These are phyloP conservation scores for Clarias gariepinus DNA, from an alignment of 2,113 vertebrate species.

Conservation along the genomic window DNA sequence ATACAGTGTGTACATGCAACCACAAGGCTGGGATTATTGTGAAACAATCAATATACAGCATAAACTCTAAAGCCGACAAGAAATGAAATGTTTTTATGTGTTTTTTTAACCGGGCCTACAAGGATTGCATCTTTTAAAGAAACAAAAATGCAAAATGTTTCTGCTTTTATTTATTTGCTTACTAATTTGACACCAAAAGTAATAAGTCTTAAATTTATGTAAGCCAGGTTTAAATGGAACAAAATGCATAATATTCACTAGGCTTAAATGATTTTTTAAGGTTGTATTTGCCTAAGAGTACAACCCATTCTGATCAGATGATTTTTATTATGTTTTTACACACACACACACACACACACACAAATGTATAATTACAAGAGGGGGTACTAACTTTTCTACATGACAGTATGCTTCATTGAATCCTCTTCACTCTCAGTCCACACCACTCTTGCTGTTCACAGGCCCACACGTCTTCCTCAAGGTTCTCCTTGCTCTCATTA, in stretches of 20 bases:
- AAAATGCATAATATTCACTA: not conserved
- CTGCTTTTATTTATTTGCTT: not conserved
- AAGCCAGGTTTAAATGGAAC: not conserved
- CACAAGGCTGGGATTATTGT: not conserved
- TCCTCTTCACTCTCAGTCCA: too few species aligned
- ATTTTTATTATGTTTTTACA: too few species aligned
- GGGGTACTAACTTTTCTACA: too few species aligned
- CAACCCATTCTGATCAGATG: too few species aligned
- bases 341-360: too few species aligned
- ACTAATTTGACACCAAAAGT: not conserved
- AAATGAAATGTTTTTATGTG: not conserved
- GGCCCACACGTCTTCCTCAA: too few species aligned
- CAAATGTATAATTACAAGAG: too few species aligned
- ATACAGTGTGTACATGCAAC: not conserved
- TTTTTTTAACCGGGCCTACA: not conserved
- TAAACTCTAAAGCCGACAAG: not conserved
- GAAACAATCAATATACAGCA: not conserved
- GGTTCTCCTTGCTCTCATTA: too few species aligned
- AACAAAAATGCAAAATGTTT: not conserved
- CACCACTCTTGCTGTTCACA: too few species aligned
- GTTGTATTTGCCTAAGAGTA: too few species aligned
- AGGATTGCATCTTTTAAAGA: not conserved
- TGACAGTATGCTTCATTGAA: too few species aligned
- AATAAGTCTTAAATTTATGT: not conserved
- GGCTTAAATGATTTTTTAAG: conserved; percentile 4